Percentiles rank a stretch among this genome's conserved stretches.
These are phyloP conservation scores for Mimumesa dahlbomi DNA, from an alignment of 2,888 invertebrate species.

Conservation along the genomic window DNA sequence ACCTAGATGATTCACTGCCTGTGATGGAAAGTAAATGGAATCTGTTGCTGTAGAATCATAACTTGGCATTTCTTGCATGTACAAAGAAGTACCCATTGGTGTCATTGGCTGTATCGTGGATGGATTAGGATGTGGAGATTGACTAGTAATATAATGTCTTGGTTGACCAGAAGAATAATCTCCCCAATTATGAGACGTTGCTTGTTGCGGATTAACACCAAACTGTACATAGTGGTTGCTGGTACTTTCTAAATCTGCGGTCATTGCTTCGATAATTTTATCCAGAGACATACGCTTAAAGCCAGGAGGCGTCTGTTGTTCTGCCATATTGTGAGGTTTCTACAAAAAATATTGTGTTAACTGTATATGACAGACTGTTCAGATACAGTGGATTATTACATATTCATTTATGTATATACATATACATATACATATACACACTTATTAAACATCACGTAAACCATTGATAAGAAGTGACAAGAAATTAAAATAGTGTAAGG, in stretches of 20 bases:
- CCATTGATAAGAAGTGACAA: slow-evolving; percentile 1
- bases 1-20: slow-evolving; percentile 74
- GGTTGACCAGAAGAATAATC: slow-evolving; percentile 71
- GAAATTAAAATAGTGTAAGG: neutral
- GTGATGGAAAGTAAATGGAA: slow-evolving; percentile 74
- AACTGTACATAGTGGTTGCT: slow-evolving; percentile 83
- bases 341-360: too few species aligned
- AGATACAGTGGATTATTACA: too few species aligned
- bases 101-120: slow-evolving; percentile 55
- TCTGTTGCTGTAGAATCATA: slow-evolving; percentile 66
- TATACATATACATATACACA: neutral
- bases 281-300: slow-evolving; percentile 79
- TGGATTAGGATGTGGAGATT: slow-evolving; percentile 58
- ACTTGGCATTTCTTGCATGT: slow-evolving; percentile 68
- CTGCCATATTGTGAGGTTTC: slow-evolving; percentile 65
- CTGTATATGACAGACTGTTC: too few species aligned
- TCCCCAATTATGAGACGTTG: slow-evolving; percentile 73
- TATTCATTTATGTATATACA: neutral
- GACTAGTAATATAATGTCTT: slow-evolving; percentile 68
- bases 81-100: slow-evolving; percentile 66
- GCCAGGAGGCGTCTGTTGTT: slow-evolving; percentile 70
- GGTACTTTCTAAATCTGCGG: slow-evolving; percentile 83
- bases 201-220: slow-evolving; percentile 79
- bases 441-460: neutral
- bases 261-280: slow-evolving; percentile 84